A percentile compares a stretch with the other conserved stretches of the same genome.
phyloP scores from a whole-genome alignment of 2,113 vertebrate genomes.

The Lonchura striata region DNA sequence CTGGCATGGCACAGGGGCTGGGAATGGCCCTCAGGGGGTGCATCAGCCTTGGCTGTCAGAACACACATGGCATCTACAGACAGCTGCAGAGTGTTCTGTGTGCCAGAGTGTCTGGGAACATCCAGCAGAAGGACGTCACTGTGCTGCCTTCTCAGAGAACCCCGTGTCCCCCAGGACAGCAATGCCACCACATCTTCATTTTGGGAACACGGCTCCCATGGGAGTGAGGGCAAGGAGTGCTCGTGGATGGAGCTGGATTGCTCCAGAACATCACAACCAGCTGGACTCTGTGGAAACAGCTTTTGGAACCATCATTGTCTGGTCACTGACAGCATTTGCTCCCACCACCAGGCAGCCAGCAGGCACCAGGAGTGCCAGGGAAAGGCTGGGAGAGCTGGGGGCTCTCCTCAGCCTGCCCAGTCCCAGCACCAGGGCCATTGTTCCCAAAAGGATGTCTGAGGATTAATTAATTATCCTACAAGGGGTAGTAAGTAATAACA shows the following conservation, averaged over 20 bases:
- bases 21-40: neutral
- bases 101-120: neutral
- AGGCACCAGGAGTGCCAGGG: neutral
- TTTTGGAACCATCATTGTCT: neutral
- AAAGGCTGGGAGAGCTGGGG: neutral
- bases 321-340: neutral
- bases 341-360: neutral
- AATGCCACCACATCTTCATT: neutral
- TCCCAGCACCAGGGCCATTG: neutral
- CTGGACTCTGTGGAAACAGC: neutral
- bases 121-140: neutral
- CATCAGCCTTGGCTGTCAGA: neutral
- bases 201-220: neutral
- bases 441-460: slow-evolving; percentile 38
- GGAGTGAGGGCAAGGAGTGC: neutral
- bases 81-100: neutral
- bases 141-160: neutral
- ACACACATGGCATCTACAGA: neutral
- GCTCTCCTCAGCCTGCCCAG: neutral
- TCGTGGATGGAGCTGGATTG: neutral
- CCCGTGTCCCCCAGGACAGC: neutral
- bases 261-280: neutral
- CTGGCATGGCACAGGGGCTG: neutral
- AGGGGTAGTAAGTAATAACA: slow-evolving; percentile 62
- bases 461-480: slow-evolving; percentile 65